Evolutionary conservation across 1,140 invertebrate species (phyloP).

Genomic region (Heliconius nattereri): DNA sequence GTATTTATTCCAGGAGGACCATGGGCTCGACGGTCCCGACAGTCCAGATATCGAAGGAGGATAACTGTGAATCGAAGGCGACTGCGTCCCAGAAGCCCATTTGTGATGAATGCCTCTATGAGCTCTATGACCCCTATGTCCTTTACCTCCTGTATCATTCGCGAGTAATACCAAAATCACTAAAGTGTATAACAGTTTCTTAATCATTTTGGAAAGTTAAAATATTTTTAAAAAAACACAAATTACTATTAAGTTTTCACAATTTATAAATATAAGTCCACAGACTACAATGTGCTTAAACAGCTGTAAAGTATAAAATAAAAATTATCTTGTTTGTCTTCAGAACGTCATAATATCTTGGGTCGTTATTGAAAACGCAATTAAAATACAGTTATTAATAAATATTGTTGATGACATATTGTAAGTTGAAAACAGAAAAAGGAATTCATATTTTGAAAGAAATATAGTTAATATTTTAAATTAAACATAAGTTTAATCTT

Average conservation of each 20-base stretch:
- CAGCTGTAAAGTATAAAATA: neutral
- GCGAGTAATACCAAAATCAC: neutral
- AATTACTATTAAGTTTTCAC: neutral
- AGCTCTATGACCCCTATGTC: neutral
- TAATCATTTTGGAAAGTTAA: neutral
- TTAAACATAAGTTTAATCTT: neutral
- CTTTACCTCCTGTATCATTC: neutral
- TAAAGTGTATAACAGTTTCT: neutral
- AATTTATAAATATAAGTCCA: too few species aligned
- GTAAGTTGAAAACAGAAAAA: neutral
- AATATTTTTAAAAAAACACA: neutral
- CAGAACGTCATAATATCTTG: neutral
- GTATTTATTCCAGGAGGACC: neutral
- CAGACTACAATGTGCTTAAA: neutral
- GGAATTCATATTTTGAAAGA: neutral
- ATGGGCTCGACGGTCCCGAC: neutral
- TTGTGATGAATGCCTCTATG: neutral
- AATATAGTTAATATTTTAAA: neutral
- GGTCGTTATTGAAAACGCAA: neutral
- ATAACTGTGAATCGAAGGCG: neutral
- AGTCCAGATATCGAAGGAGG: neutral
- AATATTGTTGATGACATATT: neutral
- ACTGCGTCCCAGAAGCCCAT: neutral
- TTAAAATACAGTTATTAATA: constrained; percentile 8
- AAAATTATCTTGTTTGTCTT: neutral